These are phyloP conservation scores for Epizoanthus illoricatus DNA, from an alignment of 92 coral and sea anemone species.

Conservation along the genomic window DNA sequence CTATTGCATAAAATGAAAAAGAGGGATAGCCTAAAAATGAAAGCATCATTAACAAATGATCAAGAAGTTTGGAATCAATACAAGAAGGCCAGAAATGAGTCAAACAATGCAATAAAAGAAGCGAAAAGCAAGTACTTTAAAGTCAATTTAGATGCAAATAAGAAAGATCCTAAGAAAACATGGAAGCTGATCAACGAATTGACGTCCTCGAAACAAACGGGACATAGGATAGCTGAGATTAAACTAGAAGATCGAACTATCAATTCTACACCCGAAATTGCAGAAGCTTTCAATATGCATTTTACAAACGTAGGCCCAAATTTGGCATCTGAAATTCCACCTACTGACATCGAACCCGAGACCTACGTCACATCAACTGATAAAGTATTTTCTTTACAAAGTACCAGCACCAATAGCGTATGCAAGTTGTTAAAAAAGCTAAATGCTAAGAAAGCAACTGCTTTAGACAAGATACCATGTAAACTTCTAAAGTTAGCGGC, in stretches of 20 bases:
- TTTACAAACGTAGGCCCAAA: conserved; percentile 33
- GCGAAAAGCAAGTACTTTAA: conserved; percentile 33
- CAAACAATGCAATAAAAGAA: conserved; percentile 38
- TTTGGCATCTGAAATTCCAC: conserved; percentile 39
- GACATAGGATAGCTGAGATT: conserved; percentile 16
- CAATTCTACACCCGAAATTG: conserved; percentile 29
- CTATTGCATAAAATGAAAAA: conserved; percentile 36
- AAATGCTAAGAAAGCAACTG: conserved; percentile 37
- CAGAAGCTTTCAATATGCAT: conserved; percentile 34
- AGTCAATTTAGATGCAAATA: conserved; percentile 26
- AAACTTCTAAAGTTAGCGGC: conserved; percentile 38
- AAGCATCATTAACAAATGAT: conserved; percentile 30
- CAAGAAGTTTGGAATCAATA: conserved; percentile 43
- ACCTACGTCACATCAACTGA: conserved; percentile 19
- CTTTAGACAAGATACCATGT: conserved; percentile 35
- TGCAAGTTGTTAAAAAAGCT: conserved; percentile 39
- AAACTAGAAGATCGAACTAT: conserved; percentile 19
- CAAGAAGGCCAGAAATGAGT: conserved; percentile 38
- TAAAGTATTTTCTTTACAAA: conserved; percentile 29
- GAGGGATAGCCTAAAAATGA: conserved; percentile 38
- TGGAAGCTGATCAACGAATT: conserved; percentile 31
- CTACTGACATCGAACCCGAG: conserved; percentile 15
- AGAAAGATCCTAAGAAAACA: conserved; percentile 1
- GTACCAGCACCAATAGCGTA: conserved; percentile 17
- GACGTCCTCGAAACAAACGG: conserved; percentile 29